These are phyloP conservation scores for Apodemia hepburni DNA, from an alignment of 2,888 invertebrate species.

Conservation along the genomic window DNA sequence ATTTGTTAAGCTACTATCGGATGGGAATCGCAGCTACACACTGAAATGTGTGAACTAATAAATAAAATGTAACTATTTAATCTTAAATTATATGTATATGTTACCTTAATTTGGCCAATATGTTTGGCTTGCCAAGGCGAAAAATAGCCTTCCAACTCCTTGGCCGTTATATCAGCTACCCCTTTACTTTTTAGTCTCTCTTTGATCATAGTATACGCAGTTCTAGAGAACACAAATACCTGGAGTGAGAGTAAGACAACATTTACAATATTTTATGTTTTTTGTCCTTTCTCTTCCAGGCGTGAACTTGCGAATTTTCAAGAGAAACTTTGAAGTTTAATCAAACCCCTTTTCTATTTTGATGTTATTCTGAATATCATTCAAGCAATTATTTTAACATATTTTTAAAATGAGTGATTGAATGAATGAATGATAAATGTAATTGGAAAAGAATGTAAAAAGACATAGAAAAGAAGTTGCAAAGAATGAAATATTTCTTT, in stretches of 20 bases:
- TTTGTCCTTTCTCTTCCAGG: constrained; percentile 28
- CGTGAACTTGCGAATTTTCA: constrained; percentile 42
- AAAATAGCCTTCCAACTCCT: constrained; percentile 89
- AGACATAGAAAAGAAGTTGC: too few relatives aligned
- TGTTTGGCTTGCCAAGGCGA: constrained; percentile 94
- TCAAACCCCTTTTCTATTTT: constrained; percentile 37
- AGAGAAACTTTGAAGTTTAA: constrained; percentile 31
- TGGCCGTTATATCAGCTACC: constrained; percentile 85
- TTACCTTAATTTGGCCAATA: constrained; percentile 86
- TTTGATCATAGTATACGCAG: constrained; percentile 90
- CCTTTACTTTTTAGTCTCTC: constrained; percentile 89
- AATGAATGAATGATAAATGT: too few relatives aligned
- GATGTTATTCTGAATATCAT: neutral
- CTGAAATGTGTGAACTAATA: too few relatives aligned
- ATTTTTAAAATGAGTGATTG: too few relatives aligned
- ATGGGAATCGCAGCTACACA: too few relatives aligned
- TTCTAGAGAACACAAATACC: constrained; percentile 94
- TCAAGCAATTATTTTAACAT: neutral
- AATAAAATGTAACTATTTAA: too few relatives aligned
- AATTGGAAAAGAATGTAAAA: too few relatives aligned
- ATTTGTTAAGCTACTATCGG: too few relatives aligned
- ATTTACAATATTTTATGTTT: constrained; percentile 37
- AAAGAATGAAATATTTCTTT: too few relatives aligned
- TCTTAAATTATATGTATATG: constrained; percentile 18
- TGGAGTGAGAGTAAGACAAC: constrained; percentile 79